A percentile compares a stretch with the other conserved stretches of the same genome.
Evolutionary conservation across 2,797 vertebrate species (phyloP).

Genomic region (Esox lucius): DNA sequence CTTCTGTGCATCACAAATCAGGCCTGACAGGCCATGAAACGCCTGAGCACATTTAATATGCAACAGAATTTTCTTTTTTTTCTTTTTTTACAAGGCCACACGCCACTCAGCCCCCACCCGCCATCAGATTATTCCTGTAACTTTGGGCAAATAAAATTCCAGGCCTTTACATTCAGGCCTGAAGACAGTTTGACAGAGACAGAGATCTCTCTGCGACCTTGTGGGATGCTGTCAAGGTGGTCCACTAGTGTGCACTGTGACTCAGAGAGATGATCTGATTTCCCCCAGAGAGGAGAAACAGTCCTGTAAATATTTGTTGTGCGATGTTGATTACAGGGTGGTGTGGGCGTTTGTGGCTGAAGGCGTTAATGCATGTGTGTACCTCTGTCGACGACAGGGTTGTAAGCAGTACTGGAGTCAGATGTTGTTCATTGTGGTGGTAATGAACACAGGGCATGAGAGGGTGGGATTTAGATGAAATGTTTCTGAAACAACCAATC

Average conservation of each 20-base stretch:
- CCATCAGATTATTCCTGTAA: conserved; percentile 54
- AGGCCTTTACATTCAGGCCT: conserved; percentile 1
- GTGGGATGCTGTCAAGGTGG: conserved; percentile 9
- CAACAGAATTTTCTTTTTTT: conserved; percentile 35
- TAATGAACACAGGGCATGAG: conserved; percentile 15
- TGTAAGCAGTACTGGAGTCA: conserved; percentile 15
- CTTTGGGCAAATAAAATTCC: conserved; percentile 42
- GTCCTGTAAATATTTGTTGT: neutral
- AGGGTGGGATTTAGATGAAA: conserved; percentile 25
- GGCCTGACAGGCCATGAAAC: conserved; percentile 60
- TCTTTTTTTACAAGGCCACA: conserved; percentile 39
- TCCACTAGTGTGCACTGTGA: neutral
- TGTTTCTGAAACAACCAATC: conserved; percentile 16
- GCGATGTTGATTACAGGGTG: neutral
- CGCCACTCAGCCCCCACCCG: conserved; percentile 9
- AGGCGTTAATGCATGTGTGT: too few species aligned
- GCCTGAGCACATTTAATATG: conserved; percentile 63
- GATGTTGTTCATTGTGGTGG: conserved; percentile 25
- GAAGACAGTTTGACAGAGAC: neutral
- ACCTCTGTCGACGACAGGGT: too few species aligned
- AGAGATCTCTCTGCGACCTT: conserved; percentile 36
- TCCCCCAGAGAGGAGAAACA: neutral
- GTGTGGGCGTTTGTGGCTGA: neutral
- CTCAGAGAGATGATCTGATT: neutral
- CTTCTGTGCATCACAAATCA: conserved; percentile 53